Evolutionary conservation across 2,797 vertebrate species (phyloP).

Genomic region (Alcedo quadribrachys): DNA sequence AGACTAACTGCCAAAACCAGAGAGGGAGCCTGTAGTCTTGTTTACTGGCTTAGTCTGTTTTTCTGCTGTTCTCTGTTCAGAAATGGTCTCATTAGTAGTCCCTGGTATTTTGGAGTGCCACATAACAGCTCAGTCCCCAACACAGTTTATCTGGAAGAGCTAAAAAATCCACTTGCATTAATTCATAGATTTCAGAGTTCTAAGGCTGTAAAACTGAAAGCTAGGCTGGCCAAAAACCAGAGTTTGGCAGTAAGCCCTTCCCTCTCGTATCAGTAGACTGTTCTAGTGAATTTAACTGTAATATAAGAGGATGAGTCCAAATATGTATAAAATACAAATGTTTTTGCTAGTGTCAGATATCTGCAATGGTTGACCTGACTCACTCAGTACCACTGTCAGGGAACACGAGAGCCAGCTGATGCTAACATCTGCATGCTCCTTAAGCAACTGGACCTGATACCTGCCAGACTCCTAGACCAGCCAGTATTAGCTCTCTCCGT

Average conservation of each 20-base stretch:
- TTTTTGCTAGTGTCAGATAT: background rate
- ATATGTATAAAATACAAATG: background rate
- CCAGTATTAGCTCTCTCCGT: background rate
- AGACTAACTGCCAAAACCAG: background rate
- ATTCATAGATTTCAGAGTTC: background rate
- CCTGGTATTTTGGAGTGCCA: background rate
- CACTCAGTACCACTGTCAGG: background rate
- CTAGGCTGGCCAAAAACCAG: background rate
- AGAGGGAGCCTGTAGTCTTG: background rate
- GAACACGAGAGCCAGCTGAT: background rate
- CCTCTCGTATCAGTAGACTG: rapidly evolving
- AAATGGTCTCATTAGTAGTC: background rate
- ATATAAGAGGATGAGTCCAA: background rate
- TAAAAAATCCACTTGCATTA: background rate
- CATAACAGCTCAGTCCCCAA: background rate
- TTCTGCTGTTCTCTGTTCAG: background rate
- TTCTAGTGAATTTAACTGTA: background rate
- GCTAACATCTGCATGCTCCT: background rate
- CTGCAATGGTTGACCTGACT: background rate
- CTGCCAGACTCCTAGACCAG: background rate
- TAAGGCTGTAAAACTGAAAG: background rate
- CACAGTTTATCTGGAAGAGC: background rate
- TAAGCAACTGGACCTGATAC: background rate
- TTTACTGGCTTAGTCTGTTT: background rate
- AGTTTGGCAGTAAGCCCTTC: background rate